Conservation (phyloP, 2,113 vertebrate genomes). For the Trachemys scripta region DNA sequence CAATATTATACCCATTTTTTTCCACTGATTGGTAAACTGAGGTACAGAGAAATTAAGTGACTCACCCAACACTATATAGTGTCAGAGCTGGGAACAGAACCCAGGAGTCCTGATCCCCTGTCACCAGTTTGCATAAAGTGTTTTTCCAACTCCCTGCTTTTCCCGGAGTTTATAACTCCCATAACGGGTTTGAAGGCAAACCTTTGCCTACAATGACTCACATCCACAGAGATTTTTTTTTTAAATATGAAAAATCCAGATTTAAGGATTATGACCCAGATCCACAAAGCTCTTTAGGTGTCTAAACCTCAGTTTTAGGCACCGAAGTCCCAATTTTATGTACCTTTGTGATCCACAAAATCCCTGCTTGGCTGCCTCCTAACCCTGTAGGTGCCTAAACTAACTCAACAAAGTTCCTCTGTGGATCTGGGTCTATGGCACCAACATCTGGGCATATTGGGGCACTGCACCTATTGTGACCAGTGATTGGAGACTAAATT, state of each 20-base stretch:
- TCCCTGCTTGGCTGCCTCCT: background rate
- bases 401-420: background rate
- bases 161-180: background rate
- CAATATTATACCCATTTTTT: background rate
- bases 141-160: background rate
- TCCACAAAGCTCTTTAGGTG: background rate
- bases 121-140: background rate
- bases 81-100: background rate
- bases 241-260: background rate
- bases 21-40: background rate
- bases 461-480: background rate
- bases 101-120: background rate
- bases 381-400: background rate
- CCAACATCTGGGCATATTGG: background rate
- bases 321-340: background rate
- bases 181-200: background rate
- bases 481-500: background rate
- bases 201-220: background rate
- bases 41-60: background rate
- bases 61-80: background rate
- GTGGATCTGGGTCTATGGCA: background rate
- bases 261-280: background rate
- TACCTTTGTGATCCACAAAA: background rate
- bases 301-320: background rate
- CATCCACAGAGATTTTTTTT: background rate